Evolutionary conservation across 2,888 invertebrate species (phyloP).

Genomic region (Eledona agricola): DNA sequence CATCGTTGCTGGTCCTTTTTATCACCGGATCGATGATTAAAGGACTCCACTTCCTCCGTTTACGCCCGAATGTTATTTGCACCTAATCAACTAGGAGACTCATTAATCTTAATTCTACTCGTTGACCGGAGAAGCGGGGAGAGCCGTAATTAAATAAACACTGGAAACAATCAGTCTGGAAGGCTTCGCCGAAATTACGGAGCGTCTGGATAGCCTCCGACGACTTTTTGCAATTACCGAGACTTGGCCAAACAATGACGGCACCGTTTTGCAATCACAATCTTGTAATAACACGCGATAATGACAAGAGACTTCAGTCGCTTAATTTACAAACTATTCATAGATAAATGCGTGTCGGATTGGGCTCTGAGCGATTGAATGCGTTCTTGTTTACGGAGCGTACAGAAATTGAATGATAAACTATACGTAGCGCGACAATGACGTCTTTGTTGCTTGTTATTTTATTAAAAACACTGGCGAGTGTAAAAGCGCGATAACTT

Average conservation of each 20-base stretch:
- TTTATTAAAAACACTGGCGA: conserved; percentile 1
- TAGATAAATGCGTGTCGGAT: conserved; percentile 1
- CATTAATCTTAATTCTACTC: conserved; percentile 55
- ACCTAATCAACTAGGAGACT: conserved; percentile 51
- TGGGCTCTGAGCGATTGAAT: neutral
- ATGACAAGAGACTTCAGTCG: conserved; percentile 2
- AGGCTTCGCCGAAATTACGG: conserved; percentile 45
- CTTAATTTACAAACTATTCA: conserved; percentile 7
- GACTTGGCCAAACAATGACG: no score
- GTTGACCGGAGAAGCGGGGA: conserved; percentile 46
- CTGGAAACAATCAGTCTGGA: conserved; percentile 49
- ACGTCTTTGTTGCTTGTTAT: neutral
- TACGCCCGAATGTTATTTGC: conserved; percentile 45
- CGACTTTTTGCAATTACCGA: conserved; percentile 20
- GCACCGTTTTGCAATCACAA: conserved; percentile 19
- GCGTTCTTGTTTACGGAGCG: conserved; percentile 1
- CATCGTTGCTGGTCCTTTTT: conserved; percentile 18
- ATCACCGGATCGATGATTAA: conserved; percentile 19
- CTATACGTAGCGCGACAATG: neutral
- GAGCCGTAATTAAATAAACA: conserved; percentile 52
- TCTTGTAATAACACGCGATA: neutral
- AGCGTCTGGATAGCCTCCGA: conserved; percentile 20
- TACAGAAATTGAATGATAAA: conserved; percentile 1
- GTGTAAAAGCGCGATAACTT: conserved; percentile 1
- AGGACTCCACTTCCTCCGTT: conserved; percentile 23